Evolutionary conservation across 2,888 invertebrate genomes (phyloP).

Genomic region (Drosophila nr. fundita): DNA sequence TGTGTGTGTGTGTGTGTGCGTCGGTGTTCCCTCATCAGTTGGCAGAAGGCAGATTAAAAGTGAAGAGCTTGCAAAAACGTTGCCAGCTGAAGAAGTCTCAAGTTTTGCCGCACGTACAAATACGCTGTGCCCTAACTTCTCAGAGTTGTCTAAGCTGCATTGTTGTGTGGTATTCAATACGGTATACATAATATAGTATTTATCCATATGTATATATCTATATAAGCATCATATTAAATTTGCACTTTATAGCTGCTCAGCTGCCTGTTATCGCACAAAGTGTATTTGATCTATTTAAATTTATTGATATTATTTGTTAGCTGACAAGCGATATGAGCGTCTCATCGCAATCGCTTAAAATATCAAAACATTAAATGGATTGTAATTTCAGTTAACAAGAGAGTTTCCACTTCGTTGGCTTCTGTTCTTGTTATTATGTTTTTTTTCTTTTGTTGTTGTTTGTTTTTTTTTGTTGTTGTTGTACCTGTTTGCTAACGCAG

Average conservation of each 20-base stretch:
- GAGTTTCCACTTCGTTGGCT: conserved; percentile 54
- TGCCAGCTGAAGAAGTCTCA: conserved; percentile 34
- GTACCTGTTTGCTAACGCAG: conserved; percentile 63
- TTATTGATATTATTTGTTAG: background rate
- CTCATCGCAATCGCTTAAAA: conserved; percentile 18
- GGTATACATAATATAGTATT: background rate
- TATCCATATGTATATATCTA: background rate
- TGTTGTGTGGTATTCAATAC: background rate
- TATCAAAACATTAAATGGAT: conserved; percentile 52
- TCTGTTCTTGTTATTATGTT: conserved; percentile 9
- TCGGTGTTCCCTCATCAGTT: conserved; percentile 53
- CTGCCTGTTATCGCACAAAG: background rate
- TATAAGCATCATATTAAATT: background rate
- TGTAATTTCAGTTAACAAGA: conserved; percentile 57
- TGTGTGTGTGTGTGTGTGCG: conserved; percentile 26
- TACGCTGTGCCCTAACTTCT: conserved; percentile 31
- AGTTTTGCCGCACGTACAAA: conserved; percentile 27
- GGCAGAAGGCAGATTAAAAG: conserved; percentile 74
- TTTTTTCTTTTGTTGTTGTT: background rate
- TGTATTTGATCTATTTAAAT: conserved; percentile 7
- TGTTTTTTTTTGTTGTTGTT: conserved; percentile 21
- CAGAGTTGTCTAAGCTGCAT: conserved; percentile 3
- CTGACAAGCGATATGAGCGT: conserved; percentile 13
- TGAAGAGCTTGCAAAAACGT: conserved; percentile 65
- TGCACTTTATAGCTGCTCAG: background rate